Evolutionary conservation across 2,113 vertebrate genomes (phyloP).

Genomic region (Hyaena hyaena): DNA sequence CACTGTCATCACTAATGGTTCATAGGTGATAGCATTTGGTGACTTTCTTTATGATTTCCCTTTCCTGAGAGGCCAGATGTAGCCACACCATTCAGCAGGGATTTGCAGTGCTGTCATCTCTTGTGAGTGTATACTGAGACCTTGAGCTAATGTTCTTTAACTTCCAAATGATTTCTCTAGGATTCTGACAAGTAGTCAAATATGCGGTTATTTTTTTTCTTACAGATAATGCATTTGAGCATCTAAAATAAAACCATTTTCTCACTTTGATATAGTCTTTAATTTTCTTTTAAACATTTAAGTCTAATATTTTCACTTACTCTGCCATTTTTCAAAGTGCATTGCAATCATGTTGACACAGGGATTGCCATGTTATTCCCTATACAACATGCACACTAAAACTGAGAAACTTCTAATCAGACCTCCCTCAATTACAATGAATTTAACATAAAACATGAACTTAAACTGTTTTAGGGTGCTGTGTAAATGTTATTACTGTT

Average conservation of each 20-base stretch:
- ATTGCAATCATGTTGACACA: conserved; percentile 27
- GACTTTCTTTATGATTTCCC: conserved; percentile 46
- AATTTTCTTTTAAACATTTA: conserved; percentile 50
- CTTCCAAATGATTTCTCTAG: conserved; percentile 40
- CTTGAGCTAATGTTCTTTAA: conserved; percentile 47
- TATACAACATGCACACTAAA: conserved; percentile 15
- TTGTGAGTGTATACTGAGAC: not conserved
- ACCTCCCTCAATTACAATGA: conserved; percentile 19
- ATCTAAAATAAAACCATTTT: conserved; percentile 43
- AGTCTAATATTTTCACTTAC: not conserved
- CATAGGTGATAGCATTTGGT: conserved; percentile 50
- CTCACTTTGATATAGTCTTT: conserved; percentile 16
- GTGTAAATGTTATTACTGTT: conserved; percentile 2
- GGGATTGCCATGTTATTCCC: not conserved
- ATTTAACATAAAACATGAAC: conserved; percentile 34
- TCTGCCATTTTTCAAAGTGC: conserved; percentile 25
- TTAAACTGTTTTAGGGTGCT: conserved; percentile 17
- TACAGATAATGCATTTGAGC: not conserved
- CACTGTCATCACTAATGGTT: not conserved
- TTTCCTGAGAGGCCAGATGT: not conserved
- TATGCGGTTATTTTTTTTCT: not conserved
- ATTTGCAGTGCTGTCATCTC: conserved; percentile 2
- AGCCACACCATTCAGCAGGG: not conserved
- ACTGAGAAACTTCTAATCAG: not conserved
- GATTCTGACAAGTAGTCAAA: conserved; percentile 42